Evolutionary conservation across 1,140 invertebrate genomes (phyloP).

Genomic region (Frieseomelitta varia): DNA sequence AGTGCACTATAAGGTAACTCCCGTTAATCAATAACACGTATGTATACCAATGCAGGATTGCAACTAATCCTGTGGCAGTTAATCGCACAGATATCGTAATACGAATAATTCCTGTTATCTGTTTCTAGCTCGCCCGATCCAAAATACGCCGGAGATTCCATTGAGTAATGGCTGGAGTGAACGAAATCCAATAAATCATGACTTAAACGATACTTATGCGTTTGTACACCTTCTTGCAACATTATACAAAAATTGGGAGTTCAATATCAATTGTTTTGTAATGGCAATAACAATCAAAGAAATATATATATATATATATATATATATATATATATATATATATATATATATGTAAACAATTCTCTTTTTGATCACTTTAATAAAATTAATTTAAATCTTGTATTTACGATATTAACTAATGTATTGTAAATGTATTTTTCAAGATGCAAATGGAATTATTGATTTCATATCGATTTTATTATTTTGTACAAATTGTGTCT

Average conservation of each 20-base stretch:
- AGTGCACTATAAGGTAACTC: neutral
- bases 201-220: neutral
- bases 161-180: neutral
- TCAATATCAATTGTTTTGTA: neutral
- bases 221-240: neutral
- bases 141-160: neutral
- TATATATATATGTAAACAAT: no score
- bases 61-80: neutral
- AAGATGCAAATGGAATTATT: no score
- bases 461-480: no score
- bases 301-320: no score
- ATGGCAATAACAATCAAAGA: no score
- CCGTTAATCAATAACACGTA: neutral
- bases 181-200: neutral
- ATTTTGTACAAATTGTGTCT: no score
- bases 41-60: neutral
- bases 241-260: neutral
- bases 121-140: neutral
- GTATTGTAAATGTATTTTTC: neutral
- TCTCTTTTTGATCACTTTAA: no score
- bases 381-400: no score
- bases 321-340: no score
- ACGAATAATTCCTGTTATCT: conserved; percentile 5
- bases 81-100: neutral
- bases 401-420: neutral